These are phyloP conservation scores for Botia almorhae DNA, from an alignment of 2,797 vertebrate genomes.

Conservation along the genomic window DNA sequence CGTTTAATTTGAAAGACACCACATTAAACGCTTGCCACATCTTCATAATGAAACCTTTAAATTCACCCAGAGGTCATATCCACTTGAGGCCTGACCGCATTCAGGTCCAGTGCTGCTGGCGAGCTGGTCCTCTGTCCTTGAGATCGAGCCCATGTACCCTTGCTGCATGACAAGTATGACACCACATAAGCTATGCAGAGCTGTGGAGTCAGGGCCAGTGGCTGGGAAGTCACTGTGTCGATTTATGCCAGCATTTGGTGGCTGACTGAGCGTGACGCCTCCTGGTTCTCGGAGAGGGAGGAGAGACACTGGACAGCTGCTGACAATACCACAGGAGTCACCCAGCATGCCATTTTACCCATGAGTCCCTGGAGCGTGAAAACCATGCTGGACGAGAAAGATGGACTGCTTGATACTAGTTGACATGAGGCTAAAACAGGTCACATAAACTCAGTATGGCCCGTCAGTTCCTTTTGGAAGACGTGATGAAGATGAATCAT, in stretches of 20 bases:
- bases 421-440: slow-evolving; percentile 41
- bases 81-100: slow-evolving; percentile 27
- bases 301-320: slow-evolving; percentile 49
- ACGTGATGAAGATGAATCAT: slow-evolving; percentile 20
- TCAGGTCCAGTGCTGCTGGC: slow-evolving; percentile 33
- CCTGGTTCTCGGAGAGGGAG: slow-evolving; percentile 30
- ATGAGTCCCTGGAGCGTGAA: slow-evolving; percentile 29
- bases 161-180: slow-evolving; percentile 45
- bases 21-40: neutral
- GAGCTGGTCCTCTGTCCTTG: slow-evolving; percentile 39
- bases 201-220: slow-evolving; percentile 24
- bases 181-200: slow-evolving; percentile 41
- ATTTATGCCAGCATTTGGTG: slow-evolving; percentile 59
- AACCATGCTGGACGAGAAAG: slow-evolving; percentile 36
- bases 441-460: slow-evolving; percentile 40
- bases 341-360: slow-evolving; percentile 43
- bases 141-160: slow-evolving; percentile 37
- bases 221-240: slow-evolving; percentile 44
- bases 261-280: slow-evolving; percentile 56
- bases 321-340: slow-evolving; percentile 45
- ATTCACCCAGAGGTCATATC: neutral
- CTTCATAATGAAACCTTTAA: slow-evolving; percentile 5
- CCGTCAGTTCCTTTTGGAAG: slow-evolving; percentile 20
- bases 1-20: neutral
- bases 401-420: slow-evolving; percentile 47